A percentile compares a stretch with the other conserved stretches of the same genome.
Evolutionary conservation across 2,888 invertebrate species (phyloP).

Genomic region (Diplolepis rosae): DNA sequence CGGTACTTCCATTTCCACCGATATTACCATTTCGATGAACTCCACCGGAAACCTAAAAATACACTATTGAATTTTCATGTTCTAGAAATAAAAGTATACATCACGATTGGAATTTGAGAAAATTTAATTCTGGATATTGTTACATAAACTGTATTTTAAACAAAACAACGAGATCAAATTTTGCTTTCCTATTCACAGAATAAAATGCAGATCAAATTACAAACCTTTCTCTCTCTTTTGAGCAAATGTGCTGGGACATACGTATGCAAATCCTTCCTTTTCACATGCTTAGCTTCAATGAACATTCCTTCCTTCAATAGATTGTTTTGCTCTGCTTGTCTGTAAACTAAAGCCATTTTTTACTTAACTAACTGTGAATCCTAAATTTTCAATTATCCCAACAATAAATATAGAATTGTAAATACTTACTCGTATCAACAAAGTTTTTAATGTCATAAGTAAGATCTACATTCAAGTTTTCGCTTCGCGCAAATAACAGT

Average conservation of each 20-base stretch:
- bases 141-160: background rate
- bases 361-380: slow-evolving; percentile 21
- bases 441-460: slow-evolving; percentile 94
- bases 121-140: background rate
- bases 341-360: slow-evolving; percentile 72
- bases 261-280: slow-evolving; percentile 84
- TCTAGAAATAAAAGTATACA: background rate
- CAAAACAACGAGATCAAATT: background rate
- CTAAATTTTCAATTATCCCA: too few species aligned
- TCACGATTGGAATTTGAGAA: background rate
- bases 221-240: slow-evolving; percentile 80
- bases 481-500: slow-evolving; percentile 90
- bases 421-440: slow-evolving; percentile 85
- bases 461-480: slow-evolving; percentile 92
- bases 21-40: slow-evolving; percentile 61
- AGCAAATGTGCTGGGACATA: slow-evolving; percentile 83
- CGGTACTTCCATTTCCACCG: slow-evolving; percentile 60
- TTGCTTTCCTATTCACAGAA: background rate
- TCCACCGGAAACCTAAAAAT: slow-evolving; percentile 56
- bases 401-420: too few species aligned
- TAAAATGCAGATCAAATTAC: background rate
- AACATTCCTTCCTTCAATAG: slow-evolving; percentile 84
- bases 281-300: slow-evolving; percentile 91
- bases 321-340: slow-evolving; percentile 80
- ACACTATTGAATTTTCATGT: slow-evolving; percentile 24